Base-by-base conservation (phyloP, 2,888 invertebrate species). In the Tinea semifulvella region DNA sequence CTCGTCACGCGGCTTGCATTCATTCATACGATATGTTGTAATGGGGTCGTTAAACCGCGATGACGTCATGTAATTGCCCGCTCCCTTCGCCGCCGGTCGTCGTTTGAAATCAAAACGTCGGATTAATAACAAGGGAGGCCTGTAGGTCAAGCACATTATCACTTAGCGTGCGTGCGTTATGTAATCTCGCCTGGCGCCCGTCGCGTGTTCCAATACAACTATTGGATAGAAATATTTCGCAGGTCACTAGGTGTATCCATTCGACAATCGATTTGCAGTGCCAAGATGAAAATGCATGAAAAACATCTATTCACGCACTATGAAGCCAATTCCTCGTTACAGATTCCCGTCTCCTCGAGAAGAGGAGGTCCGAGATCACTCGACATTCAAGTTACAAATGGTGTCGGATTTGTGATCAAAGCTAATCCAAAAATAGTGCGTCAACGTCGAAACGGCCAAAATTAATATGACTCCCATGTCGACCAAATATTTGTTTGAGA, bases 31-130 rank as follows among this genome's bases (percentile, higher is more conserved):
- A 70, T 73, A 74, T 75, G 72, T 74, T 74, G 69, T 79, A 77
- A 79, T 76, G 69, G 79, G 79, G 77, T 79, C 79, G 77, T 79
- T 80, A 77, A 76, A 77, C 79, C 62, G 66, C 55, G 63, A 64
- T 75, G 79, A 79, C 79, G 79, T 80, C 79, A 79, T 70, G 63
- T 79, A 80, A 79, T 79, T 76, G 75, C 76, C 72, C 65, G 66
- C 68, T 75, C 77, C 79, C 79, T 74, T 72, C 66, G 67, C 58
- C 68, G 61, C 7, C 68, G 61, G 65, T 66, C 65, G 67, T 58
- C 63, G 60, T 65, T 71, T 70, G 65, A 73, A 79, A 79, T 79
- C 79, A 77, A 75, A 79, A 75, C 69, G 69, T 64, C 64, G 68
- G 74, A 76, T 75, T 77, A 75, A 72, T 77, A 77, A 75, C 73